phyloP scores from a whole-genome alignment of 2,888 invertebrate genomes.

The Oscheius onirici region DNA sequence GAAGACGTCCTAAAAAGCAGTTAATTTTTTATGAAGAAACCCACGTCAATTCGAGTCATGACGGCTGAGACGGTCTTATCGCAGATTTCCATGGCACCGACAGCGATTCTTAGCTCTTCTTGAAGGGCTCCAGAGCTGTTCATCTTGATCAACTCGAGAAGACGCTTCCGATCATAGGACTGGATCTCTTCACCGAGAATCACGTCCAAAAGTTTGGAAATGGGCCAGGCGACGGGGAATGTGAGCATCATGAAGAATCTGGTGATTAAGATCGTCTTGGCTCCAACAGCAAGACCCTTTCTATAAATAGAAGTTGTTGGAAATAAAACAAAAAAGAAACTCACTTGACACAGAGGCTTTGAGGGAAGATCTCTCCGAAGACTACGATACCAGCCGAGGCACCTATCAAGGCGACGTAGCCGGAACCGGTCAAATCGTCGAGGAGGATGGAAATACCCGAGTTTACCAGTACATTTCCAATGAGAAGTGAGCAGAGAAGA shows the following conservation, averaged over 20 bases:
- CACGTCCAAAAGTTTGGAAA: slow-evolving; percentile 72
- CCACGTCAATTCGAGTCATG: slow-evolving; percentile 88
- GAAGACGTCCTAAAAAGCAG: slow-evolving; percentile 81
- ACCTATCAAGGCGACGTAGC: slow-evolving; percentile 63
- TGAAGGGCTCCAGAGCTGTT: slow-evolving; percentile 34
- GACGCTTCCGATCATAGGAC: slow-evolving; percentile 92
- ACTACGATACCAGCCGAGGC: slow-evolving; percentile 83
- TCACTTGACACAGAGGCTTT: slow-evolving; percentile 73
- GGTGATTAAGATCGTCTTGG: slow-evolving; percentile 85
- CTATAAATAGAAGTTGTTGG: slow-evolving; percentile 72
- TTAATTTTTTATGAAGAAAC: not conserved
- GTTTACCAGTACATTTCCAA: slow-evolving; percentile 75
- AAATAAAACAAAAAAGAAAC: slow-evolving; percentile 78
- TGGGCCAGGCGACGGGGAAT: slow-evolving; percentile 81
- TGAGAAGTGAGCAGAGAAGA: slow-evolving; percentile 80
- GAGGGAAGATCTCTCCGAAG: slow-evolving; percentile 80
- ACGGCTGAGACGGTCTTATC: slow-evolving; percentile 91
- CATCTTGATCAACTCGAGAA: slow-evolving; percentile 86
- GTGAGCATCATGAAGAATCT: slow-evolving; percentile 92
- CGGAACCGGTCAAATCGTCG: slow-evolving; percentile 81
- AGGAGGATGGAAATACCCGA: slow-evolving; percentile 90
- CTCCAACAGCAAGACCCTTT: slow-evolving; percentile 67
- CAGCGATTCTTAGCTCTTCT: slow-evolving; percentile 69
- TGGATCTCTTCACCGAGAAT: slow-evolving; percentile 91
- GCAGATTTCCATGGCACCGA: slow-evolving; percentile 90